Percentiles rank a stretch among this genome's conserved stretches.
Conservation (phyloP, 2,888 invertebrate species). For the Agonopterix heracliana region DNA sequence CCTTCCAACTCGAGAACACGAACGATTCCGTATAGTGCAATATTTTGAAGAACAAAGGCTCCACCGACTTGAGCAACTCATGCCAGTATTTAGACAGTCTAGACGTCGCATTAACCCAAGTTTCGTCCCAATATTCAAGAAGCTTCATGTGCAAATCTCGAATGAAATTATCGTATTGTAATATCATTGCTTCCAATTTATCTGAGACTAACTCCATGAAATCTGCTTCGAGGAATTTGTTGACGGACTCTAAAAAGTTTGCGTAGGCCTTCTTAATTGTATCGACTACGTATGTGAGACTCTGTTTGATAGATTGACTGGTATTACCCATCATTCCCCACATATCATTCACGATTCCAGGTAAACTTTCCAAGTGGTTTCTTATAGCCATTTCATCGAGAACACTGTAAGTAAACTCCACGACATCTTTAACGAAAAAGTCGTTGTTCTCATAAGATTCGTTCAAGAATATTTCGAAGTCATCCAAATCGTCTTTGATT, state of each 20-base stretch:
- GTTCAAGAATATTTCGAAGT: conserved; percentile 82
- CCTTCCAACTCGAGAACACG: conserved; percentile 83
- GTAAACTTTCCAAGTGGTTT: conserved; percentile 85
- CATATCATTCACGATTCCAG: conserved; percentile 87
- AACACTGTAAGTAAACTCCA: conserved; percentile 80
- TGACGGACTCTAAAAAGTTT: conserved; percentile 81
- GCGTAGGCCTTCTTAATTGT: conserved; percentile 83
- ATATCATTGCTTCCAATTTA: conserved; percentile 80
- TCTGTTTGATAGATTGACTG: conserved; percentile 85
- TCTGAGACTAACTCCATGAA: conserved; percentile 83
- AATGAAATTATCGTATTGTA: conserved; percentile 87
- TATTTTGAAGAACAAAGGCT: conserved; percentile 86
- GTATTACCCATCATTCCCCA: conserved; percentile 93
- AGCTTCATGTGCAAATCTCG: conserved; percentile 83
- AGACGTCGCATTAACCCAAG: conserved; percentile 82
- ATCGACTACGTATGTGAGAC: conserved; percentile 84
- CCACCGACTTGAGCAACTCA: conserved; percentile 81
- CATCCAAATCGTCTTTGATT: conserved; percentile 83
- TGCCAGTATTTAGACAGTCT: conserved; percentile 84
- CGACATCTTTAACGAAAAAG: conserved; percentile 88
- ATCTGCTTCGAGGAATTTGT: conserved; percentile 83
- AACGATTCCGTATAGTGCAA: conserved; percentile 85
- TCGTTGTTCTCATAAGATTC: conserved; percentile 88
- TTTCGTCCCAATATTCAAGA: conserved; percentile 80
- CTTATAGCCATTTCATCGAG: conserved; percentile 86